These are phyloP conservation scores for Pampus argenteus DNA, from an alignment of 2,797 vertebrate genomes.

Conservation along the genomic window DNA sequence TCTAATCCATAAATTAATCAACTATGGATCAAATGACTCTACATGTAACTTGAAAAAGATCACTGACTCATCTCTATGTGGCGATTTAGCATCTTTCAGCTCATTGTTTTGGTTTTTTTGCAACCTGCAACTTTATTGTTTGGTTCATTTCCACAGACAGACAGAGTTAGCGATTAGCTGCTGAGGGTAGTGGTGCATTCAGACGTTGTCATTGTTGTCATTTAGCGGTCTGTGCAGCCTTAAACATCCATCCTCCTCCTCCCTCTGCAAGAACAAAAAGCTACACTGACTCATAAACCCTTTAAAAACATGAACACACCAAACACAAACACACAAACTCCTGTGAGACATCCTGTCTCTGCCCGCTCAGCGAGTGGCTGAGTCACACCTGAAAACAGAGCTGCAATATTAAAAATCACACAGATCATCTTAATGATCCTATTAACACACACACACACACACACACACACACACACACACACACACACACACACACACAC, in stretches of 20 bases:
- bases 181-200: background rate
- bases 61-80: background rate
- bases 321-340: slow-evolving; percentile 44
- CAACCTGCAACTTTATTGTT: no score
- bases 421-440: slow-evolving; percentile 11
- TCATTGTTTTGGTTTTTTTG: background rate
- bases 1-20: no score
- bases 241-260: background rate
- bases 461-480: background rate
- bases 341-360: slow-evolving; percentile 47
- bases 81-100: no score
- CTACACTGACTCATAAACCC: slow-evolving; percentile 44
- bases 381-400: slow-evolving; percentile 68
- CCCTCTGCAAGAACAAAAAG: slow-evolving; percentile 10
- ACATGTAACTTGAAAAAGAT: no score
- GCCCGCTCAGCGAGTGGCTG: slow-evolving; percentile 41
- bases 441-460: background rate
- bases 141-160: background rate
- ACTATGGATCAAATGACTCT: no score
- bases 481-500: background rate
- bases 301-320: slow-evolving; percentile 47
- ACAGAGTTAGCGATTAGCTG: background rate
- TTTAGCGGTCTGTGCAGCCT: background rate
- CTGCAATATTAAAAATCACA: slow-evolving; percentile 24
- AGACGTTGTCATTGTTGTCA: background rate